A percentile compares a stretch with the other conserved stretches of the same genome.
phyloP scores from a whole-genome alignment of 2,888 invertebrate species.

The Callinectes sapidus region DNA sequence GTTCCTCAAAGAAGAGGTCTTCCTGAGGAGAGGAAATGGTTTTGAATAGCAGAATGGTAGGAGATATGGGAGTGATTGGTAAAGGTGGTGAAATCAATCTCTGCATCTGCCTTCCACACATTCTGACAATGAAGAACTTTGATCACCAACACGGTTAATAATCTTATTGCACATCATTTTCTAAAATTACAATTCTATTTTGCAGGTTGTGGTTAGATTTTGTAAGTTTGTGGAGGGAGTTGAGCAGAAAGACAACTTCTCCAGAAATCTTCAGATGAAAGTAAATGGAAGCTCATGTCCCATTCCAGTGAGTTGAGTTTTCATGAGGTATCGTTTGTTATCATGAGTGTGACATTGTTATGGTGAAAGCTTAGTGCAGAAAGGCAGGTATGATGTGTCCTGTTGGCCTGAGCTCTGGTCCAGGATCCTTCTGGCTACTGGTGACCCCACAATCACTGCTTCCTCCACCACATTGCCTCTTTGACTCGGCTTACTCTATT shows the following conservation, averaged over 20 bases:
- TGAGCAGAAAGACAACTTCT: not conserved
- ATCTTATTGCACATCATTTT: not conserved
- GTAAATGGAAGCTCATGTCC: not conserved
- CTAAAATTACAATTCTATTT: not conserved
- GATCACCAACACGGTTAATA: not conserved
- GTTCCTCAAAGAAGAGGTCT: too few relatives aligned
- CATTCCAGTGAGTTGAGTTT: not conserved
- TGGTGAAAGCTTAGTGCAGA: not conserved
- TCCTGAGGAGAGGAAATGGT: too few relatives aligned
- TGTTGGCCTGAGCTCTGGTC: too few relatives aligned
- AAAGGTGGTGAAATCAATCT: not conserved
- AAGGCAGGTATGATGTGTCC: too few relatives aligned
- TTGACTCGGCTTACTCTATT: not conserved
- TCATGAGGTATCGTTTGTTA: not conserved
- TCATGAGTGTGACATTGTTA: not conserved
- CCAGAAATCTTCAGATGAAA: not conserved
- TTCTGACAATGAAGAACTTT: not conserved
- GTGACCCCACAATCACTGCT: too few relatives aligned
- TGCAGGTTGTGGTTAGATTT: not conserved
- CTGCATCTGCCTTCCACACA: not conserved
- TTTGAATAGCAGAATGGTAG: too few relatives aligned
- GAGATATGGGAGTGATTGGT: too few relatives aligned
- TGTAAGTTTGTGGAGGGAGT: not conserved
- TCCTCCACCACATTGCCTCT: too few relatives aligned
- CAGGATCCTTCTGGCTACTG: too few relatives aligned